phyloP scores from a whole-genome alignment of 2,888 invertebrate genomes.

The Holacanthella duospinosa region DNA sequence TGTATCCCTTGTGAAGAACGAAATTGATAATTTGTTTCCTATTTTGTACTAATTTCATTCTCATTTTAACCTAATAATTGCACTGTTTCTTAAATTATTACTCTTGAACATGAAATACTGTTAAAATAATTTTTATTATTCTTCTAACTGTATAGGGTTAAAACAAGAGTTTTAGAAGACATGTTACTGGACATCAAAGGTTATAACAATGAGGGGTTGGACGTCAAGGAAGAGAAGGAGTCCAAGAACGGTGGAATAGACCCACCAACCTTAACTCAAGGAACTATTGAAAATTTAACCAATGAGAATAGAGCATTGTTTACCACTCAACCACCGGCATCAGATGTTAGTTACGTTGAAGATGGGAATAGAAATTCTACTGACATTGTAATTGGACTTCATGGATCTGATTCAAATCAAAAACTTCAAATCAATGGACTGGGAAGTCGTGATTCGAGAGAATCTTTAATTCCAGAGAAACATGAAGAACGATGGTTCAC shows the following conservation, averaged over 20 bases:
- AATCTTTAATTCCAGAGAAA: slow-evolving; percentile 28
- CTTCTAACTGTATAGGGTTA: slow-evolving; percentile 34
- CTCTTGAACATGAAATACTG: too few relatives aligned
- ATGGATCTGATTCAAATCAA: slow-evolving; percentile 31
- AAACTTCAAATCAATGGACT: slow-evolving; percentile 28
- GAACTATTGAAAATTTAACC: slow-evolving; percentile 9
- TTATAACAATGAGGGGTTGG: slow-evolving; percentile 32
- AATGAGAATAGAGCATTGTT: slow-evolving; percentile 27
- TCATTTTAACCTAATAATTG: too few relatives aligned
- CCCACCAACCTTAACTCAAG: slow-evolving; percentile 13
- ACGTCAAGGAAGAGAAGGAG: slow-evolving; percentile 19
- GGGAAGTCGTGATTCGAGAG: slow-evolving; percentile 34
- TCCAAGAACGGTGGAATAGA: slow-evolving; percentile 9
- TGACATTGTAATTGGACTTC: slow-evolving; percentile 18
- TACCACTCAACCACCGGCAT: slow-evolving; percentile 29
- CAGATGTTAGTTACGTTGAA: too few relatives aligned
- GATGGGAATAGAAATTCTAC: background rate
- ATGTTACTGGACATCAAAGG: slow-evolving; percentile 36
- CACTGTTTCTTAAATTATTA: too few relatives aligned
- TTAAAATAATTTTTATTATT: background rate
- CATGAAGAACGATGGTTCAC: slow-evolving; percentile 52
- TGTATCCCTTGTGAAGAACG: too few relatives aligned
- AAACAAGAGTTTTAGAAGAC: slow-evolving; percentile 28
- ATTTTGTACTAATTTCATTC: too few relatives aligned
- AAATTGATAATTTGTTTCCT: too few relatives aligned